Percentiles rank a stretch among this genome's conserved stretches.
Evolutionary conservation across 1,140 invertebrate genomes (phyloP).

Genomic region (Temnothorax longispinosus): DNA sequence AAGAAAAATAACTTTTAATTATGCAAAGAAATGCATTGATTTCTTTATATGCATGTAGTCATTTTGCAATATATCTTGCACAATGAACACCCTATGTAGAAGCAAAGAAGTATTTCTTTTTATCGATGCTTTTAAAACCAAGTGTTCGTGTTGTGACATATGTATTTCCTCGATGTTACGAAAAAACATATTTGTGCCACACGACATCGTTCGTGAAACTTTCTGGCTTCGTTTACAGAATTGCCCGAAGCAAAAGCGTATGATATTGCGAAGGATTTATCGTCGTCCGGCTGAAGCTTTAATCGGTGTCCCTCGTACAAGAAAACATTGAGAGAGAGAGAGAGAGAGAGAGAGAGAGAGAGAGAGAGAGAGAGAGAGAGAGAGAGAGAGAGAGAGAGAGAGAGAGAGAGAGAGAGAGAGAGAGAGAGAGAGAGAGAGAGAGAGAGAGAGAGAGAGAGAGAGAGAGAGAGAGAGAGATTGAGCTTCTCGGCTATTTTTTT

Average conservation of each 20-base stretch:
- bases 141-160: neutral
- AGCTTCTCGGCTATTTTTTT: too few species aligned
- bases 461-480: too few species aligned
- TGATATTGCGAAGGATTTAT: conserved; percentile 53
- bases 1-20: neutral
- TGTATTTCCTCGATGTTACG: conserved; percentile 3
- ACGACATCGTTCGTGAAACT: conserved; percentile 13
- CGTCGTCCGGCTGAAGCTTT: conserved; percentile 34
- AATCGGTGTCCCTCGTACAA: conserved; percentile 35
- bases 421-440: too few species aligned
- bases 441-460: too few species aligned
- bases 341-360: too few species aligned
- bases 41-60: neutral
- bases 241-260: conserved; percentile 12
- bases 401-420: too few species aligned
- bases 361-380: too few species aligned
- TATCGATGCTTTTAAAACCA: neutral
- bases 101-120: neutral
- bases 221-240: conserved; percentile 37
- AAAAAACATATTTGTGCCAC: conserved; percentile 19
- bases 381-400: too few species aligned
- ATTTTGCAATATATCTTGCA: neutral
- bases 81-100: neutral
- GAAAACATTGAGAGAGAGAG: conserved; percentile 15
- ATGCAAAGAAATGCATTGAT: neutral